These are phyloP conservation scores for Eremobia ochroleuca DNA, from an alignment of 2,888 invertebrate genomes.

Conservation along the genomic window DNA sequence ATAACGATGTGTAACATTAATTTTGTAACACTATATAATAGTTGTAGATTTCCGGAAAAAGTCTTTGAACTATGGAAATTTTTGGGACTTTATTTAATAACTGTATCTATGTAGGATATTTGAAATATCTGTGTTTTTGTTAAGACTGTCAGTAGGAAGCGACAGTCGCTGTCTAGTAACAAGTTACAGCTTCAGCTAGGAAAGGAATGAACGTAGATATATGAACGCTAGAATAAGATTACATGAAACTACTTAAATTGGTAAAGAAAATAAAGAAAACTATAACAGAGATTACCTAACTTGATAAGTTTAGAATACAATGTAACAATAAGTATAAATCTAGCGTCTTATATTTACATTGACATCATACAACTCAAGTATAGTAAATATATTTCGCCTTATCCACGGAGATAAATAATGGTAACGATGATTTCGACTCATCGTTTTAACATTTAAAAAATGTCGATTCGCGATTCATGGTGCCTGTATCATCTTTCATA, in stretches of 20 bases:
- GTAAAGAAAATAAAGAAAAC: constrained; percentile 10
- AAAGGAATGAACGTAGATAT: neutral
- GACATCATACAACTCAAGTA: constrained; percentile 23
- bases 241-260: neutral
- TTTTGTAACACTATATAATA: constrained; percentile 47
- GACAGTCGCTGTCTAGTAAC: neutral
- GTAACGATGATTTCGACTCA: constrained; percentile 9
- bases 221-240: constrained; percentile 17
- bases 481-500: neutral
- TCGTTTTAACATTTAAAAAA: constrained; percentile 16
- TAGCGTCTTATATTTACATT: constrained; percentile 26
- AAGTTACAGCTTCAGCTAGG: neutral
- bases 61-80: constrained; percentile 56
- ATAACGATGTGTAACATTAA: constrained; percentile 48
- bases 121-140: constrained; percentile 7
- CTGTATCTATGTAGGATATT: constrained; percentile 58
- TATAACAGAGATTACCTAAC: constrained; percentile 8
- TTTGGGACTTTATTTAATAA: constrained; percentile 38
- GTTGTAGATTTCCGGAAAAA: constrained; percentile 53
- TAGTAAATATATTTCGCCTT: neutral
- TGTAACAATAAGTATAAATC: neutral
- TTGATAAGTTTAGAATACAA: constrained; percentile 12
- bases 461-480: neutral
- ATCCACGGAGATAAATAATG: constrained; percentile 18
- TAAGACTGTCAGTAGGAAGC: constrained; percentile 44